Percentiles rank a stretch among this genome's conserved stretches.
Conservation (phyloP, 2,113 vertebrate genomes). For the Leptobrachium leishanense region DNA sequence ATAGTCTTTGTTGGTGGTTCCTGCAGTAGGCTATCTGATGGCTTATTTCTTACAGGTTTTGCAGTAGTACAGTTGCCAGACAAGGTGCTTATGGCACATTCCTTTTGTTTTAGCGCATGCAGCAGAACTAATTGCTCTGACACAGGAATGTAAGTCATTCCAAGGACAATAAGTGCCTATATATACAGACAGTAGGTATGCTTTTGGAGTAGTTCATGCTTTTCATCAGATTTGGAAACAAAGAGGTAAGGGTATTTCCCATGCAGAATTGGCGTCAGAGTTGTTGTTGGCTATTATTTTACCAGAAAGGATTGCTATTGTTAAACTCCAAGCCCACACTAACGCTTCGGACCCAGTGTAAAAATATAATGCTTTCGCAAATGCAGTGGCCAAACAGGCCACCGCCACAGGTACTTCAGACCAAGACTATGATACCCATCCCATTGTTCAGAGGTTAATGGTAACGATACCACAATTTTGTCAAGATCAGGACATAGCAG, state of each 20-base stretch:
- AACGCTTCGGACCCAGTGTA: too few species aligned
- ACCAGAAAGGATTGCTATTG: too few species aligned
- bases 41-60: not conserved
- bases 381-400: too few species aligned
- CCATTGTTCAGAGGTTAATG: too few species aligned
- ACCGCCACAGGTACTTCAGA: too few species aligned
- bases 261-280: not conserved
- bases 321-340: too few species aligned
- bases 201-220: not conserved
- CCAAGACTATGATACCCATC: too few species aligned
- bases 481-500: too few species aligned
- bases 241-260: not conserved
- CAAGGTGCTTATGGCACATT: not conserved
- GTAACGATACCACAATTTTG: too few species aligned
- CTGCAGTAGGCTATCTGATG: not conserved
- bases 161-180: not conserved
- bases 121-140: not conserved
- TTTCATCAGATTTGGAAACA: not conserved
- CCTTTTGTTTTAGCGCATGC: not conserved
- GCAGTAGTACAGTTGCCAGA: not conserved
- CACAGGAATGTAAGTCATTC: not conserved
- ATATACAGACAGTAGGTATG: constrained; percentile 1
- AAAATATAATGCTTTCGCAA: too few species aligned
- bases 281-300: too few species aligned
- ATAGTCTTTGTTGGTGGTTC: not conserved